Base-by-base conservation (phyloP, 2,797 vertebrate species). In the Tinamus major region DNA sequence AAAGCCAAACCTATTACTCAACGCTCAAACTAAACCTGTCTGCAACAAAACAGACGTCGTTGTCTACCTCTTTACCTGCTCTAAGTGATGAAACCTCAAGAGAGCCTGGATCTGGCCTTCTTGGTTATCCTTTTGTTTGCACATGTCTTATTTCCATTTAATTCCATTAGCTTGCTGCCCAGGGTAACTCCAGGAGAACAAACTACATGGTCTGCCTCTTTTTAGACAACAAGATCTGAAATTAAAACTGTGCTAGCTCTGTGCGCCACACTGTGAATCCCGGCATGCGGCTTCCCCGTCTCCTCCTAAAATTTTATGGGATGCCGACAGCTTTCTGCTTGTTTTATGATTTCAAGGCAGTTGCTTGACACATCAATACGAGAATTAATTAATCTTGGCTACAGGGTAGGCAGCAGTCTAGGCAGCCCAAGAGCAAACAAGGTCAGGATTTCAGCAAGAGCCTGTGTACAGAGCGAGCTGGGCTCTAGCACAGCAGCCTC, bases 381-480 rank as follows among this genome's bases (percentile, higher is more conserved):
- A 42, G 91, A 84, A 92, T 88, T 94, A 85, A 78, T 96, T 95
- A 93, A 90, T 96, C 78, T 86, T 95, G 58, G 41, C 85, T 91
- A 87, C 69, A 37, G 87, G 75, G 85, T 39, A 85, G 85, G 79
- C 70, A 75, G 74, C 49, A 58, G 88, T 63, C 96, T 51, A 13
- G 67, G 78, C 87, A 86, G 78, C 59, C 85, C 77, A 84, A 92
- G 89, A 95, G 79, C 90, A 71, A 93, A 61, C 79, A 91, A 93
- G 84, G 95, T 95, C 96, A 96, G 79, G 88, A 87, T 93, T 86
- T 94, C 94, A 94, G 88, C 82, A 94, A 23, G 37, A 92, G 71
- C 85, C 85, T 85, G 72, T 95, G 90, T 79, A 53, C 61, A 90
- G 89, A 80, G 76, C 69, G 94, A 63, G 74, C 87, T n/a, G 59